phyloP scores from a whole-genome alignment of 2,113 vertebrate genomes.

The Cheilinus undulatus region DNA sequence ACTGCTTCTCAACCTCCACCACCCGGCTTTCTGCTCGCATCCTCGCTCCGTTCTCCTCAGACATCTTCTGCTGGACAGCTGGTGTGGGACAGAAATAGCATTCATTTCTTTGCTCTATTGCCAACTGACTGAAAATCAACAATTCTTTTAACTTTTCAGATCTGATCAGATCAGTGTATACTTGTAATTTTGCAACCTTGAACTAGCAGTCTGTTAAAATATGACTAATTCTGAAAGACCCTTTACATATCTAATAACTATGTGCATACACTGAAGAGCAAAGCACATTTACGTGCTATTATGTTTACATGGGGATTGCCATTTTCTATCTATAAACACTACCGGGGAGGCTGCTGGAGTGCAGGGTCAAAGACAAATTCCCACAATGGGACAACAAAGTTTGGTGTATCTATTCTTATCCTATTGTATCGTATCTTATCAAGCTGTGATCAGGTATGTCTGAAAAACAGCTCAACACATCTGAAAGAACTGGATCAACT shows the following conservation, averaged over 20 bases:
- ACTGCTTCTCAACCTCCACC: constrained; percentile 97
- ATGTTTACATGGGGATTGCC: too few relatives aligned
- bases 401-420: too few relatives aligned
- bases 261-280: neutral
- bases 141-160: neutral
- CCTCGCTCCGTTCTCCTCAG: constrained; percentile 91
- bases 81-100: neutral
- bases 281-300: too few relatives aligned
- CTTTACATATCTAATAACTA: neutral
- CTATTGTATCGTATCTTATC: too few relatives aligned
- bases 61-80: constrained; percentile 98
- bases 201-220: neutral
- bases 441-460: neutral
- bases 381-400: too few relatives aligned
- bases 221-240: neutral
- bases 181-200: neutral
- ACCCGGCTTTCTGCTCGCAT: constrained; percentile 93
- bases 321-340: too few relatives aligned
- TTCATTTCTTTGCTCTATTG: neutral
- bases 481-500: neutral
- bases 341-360: too few relatives aligned
- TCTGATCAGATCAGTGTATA: neutral
- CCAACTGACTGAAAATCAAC: neutral
- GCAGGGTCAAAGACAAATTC: too few relatives aligned
- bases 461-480: neutral